A percentile compares a stretch with the other conserved stretches of the same genome.
phyloP scores from a whole-genome alignment of 2,888 invertebrate species.

The Prenolepis imparis region DNA sequence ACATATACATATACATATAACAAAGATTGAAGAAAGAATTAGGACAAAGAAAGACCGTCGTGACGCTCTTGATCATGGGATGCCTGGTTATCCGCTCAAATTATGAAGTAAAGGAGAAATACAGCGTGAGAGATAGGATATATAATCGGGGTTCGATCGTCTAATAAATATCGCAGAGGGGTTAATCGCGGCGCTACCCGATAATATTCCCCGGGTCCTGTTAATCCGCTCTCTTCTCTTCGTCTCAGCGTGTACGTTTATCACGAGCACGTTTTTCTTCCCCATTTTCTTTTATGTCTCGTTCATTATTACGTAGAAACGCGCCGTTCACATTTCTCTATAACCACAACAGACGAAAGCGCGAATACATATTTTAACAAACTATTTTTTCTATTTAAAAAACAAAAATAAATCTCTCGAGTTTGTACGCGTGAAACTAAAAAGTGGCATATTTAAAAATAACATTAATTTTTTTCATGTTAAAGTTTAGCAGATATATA shows the following conservation, averaged over 20 bases:
- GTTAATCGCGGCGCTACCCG: conserved; percentile 69
- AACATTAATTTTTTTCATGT: neutral
- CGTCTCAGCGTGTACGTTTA: too few relatives aligned
- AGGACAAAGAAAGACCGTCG: neutral
- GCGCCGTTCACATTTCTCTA: neutral
- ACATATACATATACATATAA: neutral
- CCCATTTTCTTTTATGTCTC: neutral
- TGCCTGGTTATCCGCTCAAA: conserved; percentile 54
- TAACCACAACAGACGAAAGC: neutral
- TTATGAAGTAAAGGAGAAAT: conserved; percentile 6
- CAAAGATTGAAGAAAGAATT: neutral
- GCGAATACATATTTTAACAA: neutral
- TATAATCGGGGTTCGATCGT: conserved; percentile 61
- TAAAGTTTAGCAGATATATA: neutral
- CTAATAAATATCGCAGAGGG: conserved; percentile 72
- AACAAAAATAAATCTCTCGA: neutral
- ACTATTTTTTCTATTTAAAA: neutral
- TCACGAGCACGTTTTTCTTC: neutral
- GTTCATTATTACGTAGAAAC: neutral
- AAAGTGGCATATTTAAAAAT: neutral
- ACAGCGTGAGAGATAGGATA: conserved; percentile 6
- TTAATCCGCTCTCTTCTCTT: conserved; percentile 64
- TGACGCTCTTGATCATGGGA: conserved; percentile 11
- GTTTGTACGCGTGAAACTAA: neutral
- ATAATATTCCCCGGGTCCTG: conserved; percentile 74